Evolutionary conservation across 92 coral and sea anemone genomes (phyloP).

Genomic region (Actinernus sp.): DNA sequence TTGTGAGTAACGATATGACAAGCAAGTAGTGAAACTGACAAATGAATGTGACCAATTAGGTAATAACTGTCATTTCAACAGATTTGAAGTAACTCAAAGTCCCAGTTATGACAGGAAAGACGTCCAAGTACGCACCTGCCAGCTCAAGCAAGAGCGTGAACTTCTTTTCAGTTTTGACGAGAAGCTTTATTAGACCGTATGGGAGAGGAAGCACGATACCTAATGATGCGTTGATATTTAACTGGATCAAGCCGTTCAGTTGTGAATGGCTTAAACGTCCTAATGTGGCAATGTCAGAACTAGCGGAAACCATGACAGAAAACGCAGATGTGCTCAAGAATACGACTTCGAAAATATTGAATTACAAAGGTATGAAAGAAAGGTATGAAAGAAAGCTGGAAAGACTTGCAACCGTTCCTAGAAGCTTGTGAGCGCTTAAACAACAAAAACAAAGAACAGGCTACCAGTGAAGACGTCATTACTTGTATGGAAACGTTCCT

Average conservation of each 20-base stretch:
- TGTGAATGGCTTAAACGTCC: conserved; percentile 22
- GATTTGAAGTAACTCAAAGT: not conserved
- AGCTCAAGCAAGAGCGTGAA: not conserved
- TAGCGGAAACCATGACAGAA: too few relatives aligned
- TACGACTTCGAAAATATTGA: not conserved
- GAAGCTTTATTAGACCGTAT: conserved; percentile 27
- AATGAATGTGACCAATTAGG: not conserved
- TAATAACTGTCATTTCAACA: not conserved
- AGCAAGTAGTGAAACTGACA: too few relatives aligned
- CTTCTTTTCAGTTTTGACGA: not conserved
- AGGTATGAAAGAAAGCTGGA: too few relatives aligned
- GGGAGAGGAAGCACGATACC: not conserved
- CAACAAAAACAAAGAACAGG: not conserved
- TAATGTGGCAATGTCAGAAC: too few relatives aligned
- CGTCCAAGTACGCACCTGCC: not conserved
- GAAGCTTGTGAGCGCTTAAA: not conserved
- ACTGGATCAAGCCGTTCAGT: conserved; percentile 1
- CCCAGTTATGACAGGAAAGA: not conserved
- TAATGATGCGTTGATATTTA: not conserved
- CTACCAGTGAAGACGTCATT: not conserved
- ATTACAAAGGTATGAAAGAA: not conserved
- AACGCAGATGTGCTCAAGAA: not conserved
- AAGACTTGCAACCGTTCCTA: not conserved
- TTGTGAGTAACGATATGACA: too few relatives aligned
- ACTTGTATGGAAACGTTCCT: not conserved